These are phyloP conservation scores for Drosophila formosana DNA, from an alignment of 2,888 invertebrate species.

Conservation along the genomic window DNA sequence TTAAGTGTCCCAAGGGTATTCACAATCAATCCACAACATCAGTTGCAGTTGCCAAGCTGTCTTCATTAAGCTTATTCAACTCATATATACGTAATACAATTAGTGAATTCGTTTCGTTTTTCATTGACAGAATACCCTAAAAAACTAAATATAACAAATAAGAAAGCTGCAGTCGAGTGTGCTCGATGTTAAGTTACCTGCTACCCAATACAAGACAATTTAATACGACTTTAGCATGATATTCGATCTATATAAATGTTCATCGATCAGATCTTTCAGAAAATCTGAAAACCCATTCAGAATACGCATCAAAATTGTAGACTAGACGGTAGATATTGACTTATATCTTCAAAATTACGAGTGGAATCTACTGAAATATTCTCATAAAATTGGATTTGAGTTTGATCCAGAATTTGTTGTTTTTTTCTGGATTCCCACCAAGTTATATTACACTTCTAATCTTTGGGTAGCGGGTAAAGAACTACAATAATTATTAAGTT, in stretches of 20 bases:
- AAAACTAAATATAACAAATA: not conserved
- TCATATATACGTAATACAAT: slow-evolving; percentile 11
- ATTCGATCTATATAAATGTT: not conserved
- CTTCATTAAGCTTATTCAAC: not conserved
- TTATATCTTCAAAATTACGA: too few relatives aligned
- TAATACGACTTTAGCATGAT: not conserved
- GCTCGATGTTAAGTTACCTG: not conserved
- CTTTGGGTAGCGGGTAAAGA: not conserved
- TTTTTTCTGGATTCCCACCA: too few relatives aligned
- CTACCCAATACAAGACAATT: not conserved
- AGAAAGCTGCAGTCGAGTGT: not conserved
- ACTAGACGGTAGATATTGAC: too few relatives aligned
- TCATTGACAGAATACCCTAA: slow-evolving; percentile 7
- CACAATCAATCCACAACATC: not conserved
- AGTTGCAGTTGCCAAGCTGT: not conserved
- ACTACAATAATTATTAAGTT: slow-evolving; percentile 14
- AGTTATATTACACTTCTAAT: not conserved
- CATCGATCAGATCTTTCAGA: not conserved
- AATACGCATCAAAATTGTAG: not conserved
- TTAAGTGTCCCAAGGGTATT: slow-evolving; percentile 16
- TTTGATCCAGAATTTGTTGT: too few relatives aligned
- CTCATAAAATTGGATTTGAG: too few relatives aligned
- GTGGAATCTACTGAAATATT: too few relatives aligned
- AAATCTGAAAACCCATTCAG: not conserved
- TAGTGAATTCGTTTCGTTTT: slow-evolving; percentile 9